phyloP scores from a whole-genome alignment of 1,140 invertebrate genomes.

The Brachionus asplanchnoidis region DNA sequence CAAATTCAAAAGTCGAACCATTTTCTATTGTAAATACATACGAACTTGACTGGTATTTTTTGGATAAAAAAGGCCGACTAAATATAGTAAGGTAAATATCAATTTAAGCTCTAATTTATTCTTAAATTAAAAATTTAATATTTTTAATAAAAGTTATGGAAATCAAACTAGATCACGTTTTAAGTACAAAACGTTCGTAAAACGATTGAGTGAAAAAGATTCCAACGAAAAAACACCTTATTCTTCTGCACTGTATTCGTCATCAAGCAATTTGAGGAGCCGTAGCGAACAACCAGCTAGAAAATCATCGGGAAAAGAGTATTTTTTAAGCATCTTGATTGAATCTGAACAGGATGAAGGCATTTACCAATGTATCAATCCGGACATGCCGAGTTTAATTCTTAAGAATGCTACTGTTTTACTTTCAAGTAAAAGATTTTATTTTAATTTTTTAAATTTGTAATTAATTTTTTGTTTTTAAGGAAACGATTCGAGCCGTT shows the following conservation, averaged over 20 bases:
- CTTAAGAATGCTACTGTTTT: constrained; percentile 19
- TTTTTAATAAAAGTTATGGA: neutral
- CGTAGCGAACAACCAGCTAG: neutral
- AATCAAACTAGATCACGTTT: constrained; percentile 14
- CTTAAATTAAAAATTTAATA: neutral
- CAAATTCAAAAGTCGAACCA: neutral
- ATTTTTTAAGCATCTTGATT: constrained; percentile 15
- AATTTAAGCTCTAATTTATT: neutral
- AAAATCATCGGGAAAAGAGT: neutral
- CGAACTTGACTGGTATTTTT: constrained; percentile 39
- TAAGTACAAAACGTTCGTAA: constrained; percentile 21
- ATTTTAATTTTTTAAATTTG: neutral
- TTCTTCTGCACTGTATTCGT: neutral
- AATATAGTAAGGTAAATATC: constrained; percentile 33
- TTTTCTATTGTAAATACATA: constrained; percentile 9
- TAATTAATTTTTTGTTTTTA: neutral
- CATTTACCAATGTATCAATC: constrained; percentile 38
- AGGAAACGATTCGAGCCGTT: neutral
- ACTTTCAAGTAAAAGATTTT: neutral
- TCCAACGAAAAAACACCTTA: neutral
- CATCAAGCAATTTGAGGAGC: neutral
- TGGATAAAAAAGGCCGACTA: constrained; percentile 37
- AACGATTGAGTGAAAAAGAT: neutral
- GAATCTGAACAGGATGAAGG: constrained; percentile 38
- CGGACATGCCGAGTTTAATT: constrained; percentile 25